Evolutionary conservation across 2,888 invertebrate genomes (phyloP), one percentile per base, ranked within the genome.

Genomic region (Dasysyrphus tricinctus): DNA sequence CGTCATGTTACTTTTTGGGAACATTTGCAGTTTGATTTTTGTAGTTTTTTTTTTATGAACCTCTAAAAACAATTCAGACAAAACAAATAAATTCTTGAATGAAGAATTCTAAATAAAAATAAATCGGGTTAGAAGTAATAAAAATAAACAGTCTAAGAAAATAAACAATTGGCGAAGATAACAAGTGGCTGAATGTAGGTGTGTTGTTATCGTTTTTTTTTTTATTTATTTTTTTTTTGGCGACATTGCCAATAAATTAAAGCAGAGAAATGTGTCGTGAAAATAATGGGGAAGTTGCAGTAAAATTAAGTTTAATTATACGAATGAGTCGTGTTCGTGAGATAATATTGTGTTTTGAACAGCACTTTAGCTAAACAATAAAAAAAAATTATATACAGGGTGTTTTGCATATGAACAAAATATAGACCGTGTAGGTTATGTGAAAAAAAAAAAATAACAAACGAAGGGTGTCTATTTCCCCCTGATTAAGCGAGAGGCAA

Each of bases 221-320:
- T 34, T 32, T 0, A 12, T 39, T 39, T 57, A 11, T 12, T 24
- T 61, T 14, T 19, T 34, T 11, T 57, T 56, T 51, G 72, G 44
- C 34, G 24, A 39, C 69, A 34, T 59, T 72, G 81, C 72, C 77
- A 77, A 77, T 37, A 19, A 56, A 70, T 56, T 3, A 8, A 61
- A 11, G 3, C 14, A 24, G 9, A 47, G 5, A 32, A n/a, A 16
- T n/a, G 19, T 54, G 34, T 56, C 65, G 76, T 65, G 65, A 16
- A 56, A 81, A 72, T 44, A 65, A 72, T 76, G 65, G 63, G 77
- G 16, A 34, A 59, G 34, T 81, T 82, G n/a, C 82, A 77, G 5
- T 14, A 24, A 9, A 44, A 42, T 42, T 19, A 24, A 49, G 0
- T 49, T 19, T 9, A 47, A 47, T 0, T 24, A 24, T 24, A 2